phyloP scores from a whole-genome alignment of 1,140 invertebrate genomes.

The Drusus annulatus region DNA sequence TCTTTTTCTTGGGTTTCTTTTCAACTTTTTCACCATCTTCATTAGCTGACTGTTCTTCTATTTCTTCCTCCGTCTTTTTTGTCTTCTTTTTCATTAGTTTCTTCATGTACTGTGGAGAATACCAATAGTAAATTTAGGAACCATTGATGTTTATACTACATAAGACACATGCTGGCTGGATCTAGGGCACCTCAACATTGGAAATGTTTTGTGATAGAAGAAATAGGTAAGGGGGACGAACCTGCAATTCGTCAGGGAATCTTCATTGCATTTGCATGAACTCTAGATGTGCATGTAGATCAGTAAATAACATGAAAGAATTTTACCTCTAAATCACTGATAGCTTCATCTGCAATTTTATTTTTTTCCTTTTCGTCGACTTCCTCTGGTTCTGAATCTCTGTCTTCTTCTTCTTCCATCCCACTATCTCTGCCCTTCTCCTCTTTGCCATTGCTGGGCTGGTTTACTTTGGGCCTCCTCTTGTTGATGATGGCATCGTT shows the following conservation, averaged over 20 bases:
- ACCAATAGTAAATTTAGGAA: too few relatives aligned
- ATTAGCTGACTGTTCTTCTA: slow-evolving; percentile 56
- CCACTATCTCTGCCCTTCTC: slow-evolving; percentile 56
- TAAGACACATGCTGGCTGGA: too few relatives aligned
- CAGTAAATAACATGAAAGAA: not conserved
- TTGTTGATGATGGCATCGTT: slow-evolving; percentile 73
- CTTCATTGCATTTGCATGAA: too few relatives aligned
- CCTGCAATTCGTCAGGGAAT: too few relatives aligned
- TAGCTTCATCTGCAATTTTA: slow-evolving; percentile 77
- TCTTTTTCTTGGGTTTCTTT: slow-evolving; percentile 64
- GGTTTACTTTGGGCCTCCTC: slow-evolving; percentile 55
- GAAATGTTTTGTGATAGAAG: too few relatives aligned
- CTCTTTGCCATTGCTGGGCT: slow-evolving; percentile 54
- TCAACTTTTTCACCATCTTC: slow-evolving; percentile 53
- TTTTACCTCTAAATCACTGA: slow-evolving; percentile 81
- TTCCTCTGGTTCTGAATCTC: slow-evolving; percentile 61
- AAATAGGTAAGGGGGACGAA: too few relatives aligned
- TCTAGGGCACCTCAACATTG: too few relatives aligned
- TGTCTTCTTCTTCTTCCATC: slow-evolving; percentile 60
- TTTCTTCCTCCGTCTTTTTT: slow-evolving; percentile 63
- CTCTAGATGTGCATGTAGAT: too few relatives aligned
- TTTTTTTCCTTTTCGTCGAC: slow-evolving; percentile 60
- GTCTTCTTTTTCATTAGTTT: slow-evolving; percentile 70
- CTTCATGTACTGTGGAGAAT: slow-evolving; percentile 75
- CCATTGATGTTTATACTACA: too few relatives aligned